Conservation (phyloP, 2,888 invertebrate species). For the Deilephila porcellus region DNA sequence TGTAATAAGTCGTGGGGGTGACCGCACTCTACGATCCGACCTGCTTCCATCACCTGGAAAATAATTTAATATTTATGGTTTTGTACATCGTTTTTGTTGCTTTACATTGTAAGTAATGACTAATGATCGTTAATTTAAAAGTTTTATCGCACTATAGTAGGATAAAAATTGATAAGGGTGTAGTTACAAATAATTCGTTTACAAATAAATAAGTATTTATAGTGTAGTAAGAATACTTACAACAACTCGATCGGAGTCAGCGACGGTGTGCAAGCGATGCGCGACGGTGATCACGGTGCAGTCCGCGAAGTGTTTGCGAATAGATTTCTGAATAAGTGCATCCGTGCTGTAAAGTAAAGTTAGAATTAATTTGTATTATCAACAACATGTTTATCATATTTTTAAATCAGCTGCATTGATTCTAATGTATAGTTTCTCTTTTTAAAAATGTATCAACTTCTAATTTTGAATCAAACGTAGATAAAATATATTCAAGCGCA, state of each 20-base stretch:
- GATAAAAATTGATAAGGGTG: too few species aligned
- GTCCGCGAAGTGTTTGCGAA: constrained; percentile 90
- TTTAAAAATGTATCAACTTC: too few species aligned
- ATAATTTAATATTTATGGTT: not conserved
- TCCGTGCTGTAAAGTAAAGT: constrained; percentile 87
- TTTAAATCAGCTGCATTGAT: too few species aligned
- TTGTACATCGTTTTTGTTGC: not conserved
- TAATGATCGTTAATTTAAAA: too few species aligned
- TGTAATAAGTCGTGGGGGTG: constrained; percentile 87
- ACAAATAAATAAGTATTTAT: not conserved
- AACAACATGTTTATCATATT: too few species aligned
- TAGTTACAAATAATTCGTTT: too few species aligned
- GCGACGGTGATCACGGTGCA: constrained; percentile 97
- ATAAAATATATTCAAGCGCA: too few species aligned
- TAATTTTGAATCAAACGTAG: too few species aligned
- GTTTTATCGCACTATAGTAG: too few species aligned
- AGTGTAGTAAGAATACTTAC: constrained; percentile 80
- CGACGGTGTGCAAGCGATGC: constrained; percentile 95
- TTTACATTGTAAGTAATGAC: not conserved
- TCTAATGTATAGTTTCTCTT: too few species aligned
- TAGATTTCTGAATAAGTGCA: constrained; percentile 92
- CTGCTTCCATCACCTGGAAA: constrained; percentile 84
- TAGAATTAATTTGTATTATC: not conserved
- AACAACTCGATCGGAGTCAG: constrained; percentile 94
- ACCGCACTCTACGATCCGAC: constrained; percentile 88